Evolutionary conservation across 2,888 invertebrate genomes (phyloP).

Genomic region (Timema podura): DNA sequence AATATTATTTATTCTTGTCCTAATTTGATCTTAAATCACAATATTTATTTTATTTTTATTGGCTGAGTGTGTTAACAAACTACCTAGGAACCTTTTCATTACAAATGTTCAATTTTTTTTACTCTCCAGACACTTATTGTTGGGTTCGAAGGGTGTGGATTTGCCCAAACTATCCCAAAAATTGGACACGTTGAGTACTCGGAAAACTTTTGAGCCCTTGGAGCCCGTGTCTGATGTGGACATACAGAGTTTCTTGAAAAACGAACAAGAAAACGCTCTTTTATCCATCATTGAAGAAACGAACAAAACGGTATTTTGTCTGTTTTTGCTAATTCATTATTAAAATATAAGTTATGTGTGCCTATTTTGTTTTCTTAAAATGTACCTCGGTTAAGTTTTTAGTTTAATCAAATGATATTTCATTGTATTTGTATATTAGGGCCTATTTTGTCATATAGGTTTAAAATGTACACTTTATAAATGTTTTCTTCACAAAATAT

Average conservation of each 20-base stretch:
- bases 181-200: constrained; percentile 80
- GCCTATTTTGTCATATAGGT: too few species aligned
- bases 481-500: too few species aligned
- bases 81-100: too few species aligned
- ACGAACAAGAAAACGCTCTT: constrained; percentile 92
- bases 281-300: constrained; percentile 87
- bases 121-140: constrained; percentile 69
- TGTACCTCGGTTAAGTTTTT: too few species aligned
- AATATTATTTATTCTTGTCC: too few species aligned
- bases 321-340: constrained; percentile 15
- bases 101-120: too few species aligned
- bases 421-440: background rate
- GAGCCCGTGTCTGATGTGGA: constrained; percentile 90
- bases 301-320: constrained; percentile 67
- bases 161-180: constrained; percentile 90
- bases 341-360: background rate
- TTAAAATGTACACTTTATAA: too few species aligned
- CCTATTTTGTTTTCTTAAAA: too few species aligned
- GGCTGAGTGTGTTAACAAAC: too few species aligned
- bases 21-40: too few species aligned
- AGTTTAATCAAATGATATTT: background rate
- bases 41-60: too few species aligned
- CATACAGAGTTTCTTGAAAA: constrained; percentile 82
- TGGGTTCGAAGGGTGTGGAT: constrained; percentile 91
- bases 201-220: constrained; percentile 81